Conservation (phyloP, 2,888 invertebrate species). For the Perizoma flavofasciatum region DNA sequence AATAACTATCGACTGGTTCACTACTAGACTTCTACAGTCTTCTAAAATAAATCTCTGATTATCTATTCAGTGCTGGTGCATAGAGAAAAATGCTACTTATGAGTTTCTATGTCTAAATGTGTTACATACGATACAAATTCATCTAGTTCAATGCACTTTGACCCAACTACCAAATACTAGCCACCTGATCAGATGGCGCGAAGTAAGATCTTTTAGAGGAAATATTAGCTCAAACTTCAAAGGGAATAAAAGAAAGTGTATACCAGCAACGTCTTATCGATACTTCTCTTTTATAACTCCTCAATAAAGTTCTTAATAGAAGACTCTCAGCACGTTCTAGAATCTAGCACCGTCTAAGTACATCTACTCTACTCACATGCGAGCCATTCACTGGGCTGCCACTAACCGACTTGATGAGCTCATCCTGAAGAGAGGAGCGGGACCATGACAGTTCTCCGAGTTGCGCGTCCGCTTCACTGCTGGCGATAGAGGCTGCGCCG, state of each 20-base stretch:
- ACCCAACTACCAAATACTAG: too few relatives aligned
- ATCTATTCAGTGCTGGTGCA: too few relatives aligned
- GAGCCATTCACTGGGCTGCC: conserved; percentile 70
- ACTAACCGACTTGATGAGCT: conserved; percentile 86
- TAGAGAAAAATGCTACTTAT: too few relatives aligned
- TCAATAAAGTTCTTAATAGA: too few relatives aligned
- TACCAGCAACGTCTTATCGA: neutral
- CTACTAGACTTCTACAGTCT: too few relatives aligned
- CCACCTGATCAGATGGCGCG: too few relatives aligned
- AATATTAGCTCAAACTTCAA: neutral
- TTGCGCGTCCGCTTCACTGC: conserved; percentile 77
- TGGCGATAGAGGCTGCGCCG: conserved; percentile 83
- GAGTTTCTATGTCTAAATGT: too few relatives aligned
- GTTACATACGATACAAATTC: too few relatives aligned
- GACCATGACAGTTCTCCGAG: conserved; percentile 85
- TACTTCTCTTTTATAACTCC: neutral
- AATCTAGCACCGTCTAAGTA: conserved; percentile 15
- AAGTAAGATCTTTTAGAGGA: too few relatives aligned
- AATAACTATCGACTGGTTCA: too few relatives aligned
- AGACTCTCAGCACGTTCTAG: neutral
- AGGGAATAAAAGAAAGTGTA: neutral
- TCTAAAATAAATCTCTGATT: neutral
- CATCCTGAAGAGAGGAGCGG: conserved; percentile 87
- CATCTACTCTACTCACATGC: conserved; percentile 70
- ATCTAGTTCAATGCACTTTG: too few relatives aligned